Base-by-base conservation (phyloP, 2,888 invertebrate genomes). In the Hydropsyche betteni region DNA sequence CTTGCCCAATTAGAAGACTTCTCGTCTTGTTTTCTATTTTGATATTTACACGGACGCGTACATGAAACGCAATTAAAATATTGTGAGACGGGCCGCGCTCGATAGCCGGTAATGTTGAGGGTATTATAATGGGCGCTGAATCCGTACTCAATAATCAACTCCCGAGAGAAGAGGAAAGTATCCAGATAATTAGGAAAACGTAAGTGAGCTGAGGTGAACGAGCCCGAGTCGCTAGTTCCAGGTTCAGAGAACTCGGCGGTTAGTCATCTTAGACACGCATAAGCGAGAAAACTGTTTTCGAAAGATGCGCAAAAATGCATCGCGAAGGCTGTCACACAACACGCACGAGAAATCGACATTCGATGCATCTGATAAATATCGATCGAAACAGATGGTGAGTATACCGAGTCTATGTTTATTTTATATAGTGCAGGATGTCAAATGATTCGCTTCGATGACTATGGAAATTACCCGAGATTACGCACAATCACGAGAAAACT, bases 181-280 rank as follows among this genome's bases (percentile, higher is more conserved):
- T 44, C 44, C 44, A 44, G 64, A 64, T 64, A 64, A 64, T 64
- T 64, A 64, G 64, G 55, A 16, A 34, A 64, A 64, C 34, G 33
- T 61, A 61, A 4, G 61, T 33, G n/a, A 16, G 16, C 14, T 4
- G 55, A 55, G 55, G 55, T 55, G 55, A 55, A 55, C 16, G 55
- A 55, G 55, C 33, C 61, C n/a, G 2, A 33, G 33, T 61, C 61
- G 16, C 34, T n/a, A 33, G 34, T 61, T 64, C 64, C 36, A 64
- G 36, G 64, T 64, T 64, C 64, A 64, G 64, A 64, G 64, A 58
- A 64, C 64, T 34, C 64, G 34, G 5, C 64, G 34, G 64, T 64
- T 64, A 64, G 34, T 64, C 64, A 64, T 64, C 64, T 44, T 8
- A 64, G 64, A 64, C 36, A 64, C 36, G 36, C 64, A 64, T 36